phyloP scores from a whole-genome alignment of 2,888 invertebrate genomes.

The Sarcophaga subvicina region DNA sequence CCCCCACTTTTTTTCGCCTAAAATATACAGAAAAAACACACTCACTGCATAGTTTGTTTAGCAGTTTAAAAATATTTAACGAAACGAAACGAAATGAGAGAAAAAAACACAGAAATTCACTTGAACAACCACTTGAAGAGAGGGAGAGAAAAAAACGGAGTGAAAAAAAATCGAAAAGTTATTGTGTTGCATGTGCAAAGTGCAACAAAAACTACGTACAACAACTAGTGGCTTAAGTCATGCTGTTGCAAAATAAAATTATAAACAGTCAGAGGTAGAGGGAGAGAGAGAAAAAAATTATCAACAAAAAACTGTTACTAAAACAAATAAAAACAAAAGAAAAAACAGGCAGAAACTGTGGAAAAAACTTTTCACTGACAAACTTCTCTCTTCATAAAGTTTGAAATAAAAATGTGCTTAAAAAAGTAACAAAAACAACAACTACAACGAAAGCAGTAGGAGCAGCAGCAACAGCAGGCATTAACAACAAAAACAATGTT shows the following conservation, averaged over 20 bases:
- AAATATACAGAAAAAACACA: background rate
- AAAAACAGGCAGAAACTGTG: conserved; percentile 7
- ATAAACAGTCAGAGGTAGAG: background rate
- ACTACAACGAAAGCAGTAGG: background rate
- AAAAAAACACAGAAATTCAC: background rate
- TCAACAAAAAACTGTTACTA: conserved; percentile 27
- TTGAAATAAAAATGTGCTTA: conserved; percentile 51
- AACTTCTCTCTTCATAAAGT: conserved; percentile 57
- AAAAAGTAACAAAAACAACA: conserved; percentile 30
- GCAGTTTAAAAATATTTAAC: conserved; percentile 50
- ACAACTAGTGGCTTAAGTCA: background rate
- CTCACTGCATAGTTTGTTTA: conserved; percentile 37
- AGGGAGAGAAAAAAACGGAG: background rate
- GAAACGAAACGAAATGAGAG: conserved; percentile 1
- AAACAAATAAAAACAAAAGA: background rate
- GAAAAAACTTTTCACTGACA: conserved; percentile 52
- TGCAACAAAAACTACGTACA: conserved; percentile 16
- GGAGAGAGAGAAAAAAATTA: background rate
- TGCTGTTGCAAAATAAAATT: background rate
- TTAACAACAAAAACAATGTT: conserved; percentile 25
- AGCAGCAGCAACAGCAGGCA: background rate
- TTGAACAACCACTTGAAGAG: conserved; percentile 49
- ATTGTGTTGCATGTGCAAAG: conserved; percentile 63
- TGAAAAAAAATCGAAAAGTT: conserved; percentile 55
- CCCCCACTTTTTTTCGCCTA: background rate